These are phyloP conservation scores for Rachycentron canadum DNA, from an alignment of 2,797 vertebrate genomes.

Conservation along the genomic window DNA sequence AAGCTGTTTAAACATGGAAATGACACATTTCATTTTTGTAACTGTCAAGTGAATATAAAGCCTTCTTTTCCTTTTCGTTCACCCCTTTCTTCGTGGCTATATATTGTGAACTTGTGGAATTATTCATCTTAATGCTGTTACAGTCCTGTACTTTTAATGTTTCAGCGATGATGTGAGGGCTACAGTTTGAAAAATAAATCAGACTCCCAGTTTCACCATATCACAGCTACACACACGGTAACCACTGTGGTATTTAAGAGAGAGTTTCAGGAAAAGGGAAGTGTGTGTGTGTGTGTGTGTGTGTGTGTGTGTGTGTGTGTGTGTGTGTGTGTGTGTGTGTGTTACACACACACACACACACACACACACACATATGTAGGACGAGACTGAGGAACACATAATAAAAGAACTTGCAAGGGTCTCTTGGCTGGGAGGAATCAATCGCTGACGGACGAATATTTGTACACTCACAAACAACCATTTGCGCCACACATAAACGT, in stretches of 20 bases:
- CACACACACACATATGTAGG: too few species aligned
- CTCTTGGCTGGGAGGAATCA: conserved; percentile 21
- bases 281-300: neutral
- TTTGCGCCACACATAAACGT: conserved; percentile 27
- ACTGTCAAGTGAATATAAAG: conserved; percentile 17
- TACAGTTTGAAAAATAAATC: conserved; percentile 66
- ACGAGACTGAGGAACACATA: conserved; percentile 30
- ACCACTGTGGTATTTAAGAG: conserved; percentile 76
- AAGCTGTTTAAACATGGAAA: conserved; percentile 5
- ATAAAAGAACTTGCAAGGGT: conserved; percentile 4
- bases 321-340: conserved; percentile 10
- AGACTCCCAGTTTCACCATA: conserved; percentile 57
- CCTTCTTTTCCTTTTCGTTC: conserved; percentile 28
- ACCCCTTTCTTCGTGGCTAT: conserved; percentile 5
- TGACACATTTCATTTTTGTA: conserved; percentile 5
- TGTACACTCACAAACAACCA: conserved; percentile 27
- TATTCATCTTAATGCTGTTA: conserved; percentile 34
- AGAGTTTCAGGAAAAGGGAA: conserved; percentile 67
- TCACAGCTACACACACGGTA: conserved; percentile 63
- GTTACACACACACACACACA: too few species aligned
- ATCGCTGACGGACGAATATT: conserved; percentile 26
- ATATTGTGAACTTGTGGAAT: conserved; percentile 38
- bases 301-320: conserved; percentile 1
- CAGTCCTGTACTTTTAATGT: conserved; percentile 35
- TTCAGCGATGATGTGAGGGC: conserved; percentile 41